These are phyloP conservation scores for Nannobrachium achirus DNA, from an alignment of 2,113 vertebrate genomes.

Conservation along the genomic window DNA sequence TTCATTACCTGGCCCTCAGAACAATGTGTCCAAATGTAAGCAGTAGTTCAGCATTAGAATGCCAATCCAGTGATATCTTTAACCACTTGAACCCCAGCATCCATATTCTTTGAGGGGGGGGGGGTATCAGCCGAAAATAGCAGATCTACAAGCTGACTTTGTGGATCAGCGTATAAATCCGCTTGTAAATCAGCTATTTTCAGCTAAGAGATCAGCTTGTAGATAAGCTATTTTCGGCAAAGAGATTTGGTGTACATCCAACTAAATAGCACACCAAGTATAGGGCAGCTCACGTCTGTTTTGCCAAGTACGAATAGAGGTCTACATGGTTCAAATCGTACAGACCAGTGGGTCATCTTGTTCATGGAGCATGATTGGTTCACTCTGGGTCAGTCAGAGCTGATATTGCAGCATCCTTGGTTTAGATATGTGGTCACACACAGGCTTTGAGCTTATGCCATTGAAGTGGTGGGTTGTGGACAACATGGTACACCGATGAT, in stretches of 20 bases:
- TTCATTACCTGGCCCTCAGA: conserved; percentile 33
- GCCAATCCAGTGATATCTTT: conserved; percentile 18
- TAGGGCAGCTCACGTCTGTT: no score
- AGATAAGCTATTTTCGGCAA: no score
- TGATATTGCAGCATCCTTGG: neutral
- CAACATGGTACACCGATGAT: neutral
- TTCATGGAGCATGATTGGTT: conserved; percentile 10
- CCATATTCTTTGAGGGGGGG: no score
- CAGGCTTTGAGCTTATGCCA: conserved; percentile 2
- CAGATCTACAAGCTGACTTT: no score
- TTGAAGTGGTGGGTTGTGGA: conserved; percentile 1
- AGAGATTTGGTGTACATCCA: no score
- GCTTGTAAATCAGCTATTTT: no score
- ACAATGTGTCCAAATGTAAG: conserved; percentile 33
- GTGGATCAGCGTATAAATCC: no score
- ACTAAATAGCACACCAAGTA: no score
- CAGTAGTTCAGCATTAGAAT: conserved; percentile 2
- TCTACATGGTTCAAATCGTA: conserved; percentile 4
- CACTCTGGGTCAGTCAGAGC: conserved; percentile 2
- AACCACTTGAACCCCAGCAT: no score
- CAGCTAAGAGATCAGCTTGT: no score
- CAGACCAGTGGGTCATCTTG: conserved; percentile 11
- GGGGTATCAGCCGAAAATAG: no score
- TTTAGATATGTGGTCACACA: neutral
- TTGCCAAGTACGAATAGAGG: no score